Evolutionary conservation across 2,113 vertebrate genomes (phyloP).

Genomic region (Notechis scutatus): DNA sequence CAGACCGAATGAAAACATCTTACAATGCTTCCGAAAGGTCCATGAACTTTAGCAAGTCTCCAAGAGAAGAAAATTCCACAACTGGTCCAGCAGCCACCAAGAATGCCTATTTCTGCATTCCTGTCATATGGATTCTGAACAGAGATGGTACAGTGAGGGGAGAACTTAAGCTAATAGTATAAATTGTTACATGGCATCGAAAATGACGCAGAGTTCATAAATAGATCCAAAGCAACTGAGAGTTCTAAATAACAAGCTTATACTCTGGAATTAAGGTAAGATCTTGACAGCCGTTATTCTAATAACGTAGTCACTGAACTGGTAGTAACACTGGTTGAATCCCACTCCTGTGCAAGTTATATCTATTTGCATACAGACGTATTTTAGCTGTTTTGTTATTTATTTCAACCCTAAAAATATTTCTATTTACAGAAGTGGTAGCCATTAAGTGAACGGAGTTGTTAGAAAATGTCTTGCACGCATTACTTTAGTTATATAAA

Average conservation of each 20-base stretch:
- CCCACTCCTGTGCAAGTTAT: not conserved
- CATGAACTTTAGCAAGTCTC: slow-evolving; percentile 4
- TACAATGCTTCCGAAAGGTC: slow-evolving; percentile 8
- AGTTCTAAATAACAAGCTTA: not conserved
- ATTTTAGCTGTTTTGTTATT: not conserved
- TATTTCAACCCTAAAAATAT: not conserved
- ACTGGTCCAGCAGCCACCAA: not conserved
- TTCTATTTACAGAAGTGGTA: not conserved
- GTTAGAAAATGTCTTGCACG: not conserved
- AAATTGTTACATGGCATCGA: not conserved
- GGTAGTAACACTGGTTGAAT: no score
- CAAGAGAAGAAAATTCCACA: not conserved
- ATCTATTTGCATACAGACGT: not conserved
- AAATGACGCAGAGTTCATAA: not conserved
- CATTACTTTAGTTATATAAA: not conserved
- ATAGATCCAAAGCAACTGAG: not conserved
- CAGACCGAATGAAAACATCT: slow-evolving; percentile 18
- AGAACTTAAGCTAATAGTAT: not conserved
- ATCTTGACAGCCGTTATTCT: not conserved
- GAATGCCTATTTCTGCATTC: not conserved
- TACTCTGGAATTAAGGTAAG: not conserved
- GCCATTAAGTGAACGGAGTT: not conserved
- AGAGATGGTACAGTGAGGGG: not conserved
- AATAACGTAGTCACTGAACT: not conserved
- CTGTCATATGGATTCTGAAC: not conserved